A percentile compares a stretch with the other conserved stretches of the same genome.
phyloP scores from a whole-genome alignment of 2,113 vertebrate genomes.

The Pipa parva region DNA sequence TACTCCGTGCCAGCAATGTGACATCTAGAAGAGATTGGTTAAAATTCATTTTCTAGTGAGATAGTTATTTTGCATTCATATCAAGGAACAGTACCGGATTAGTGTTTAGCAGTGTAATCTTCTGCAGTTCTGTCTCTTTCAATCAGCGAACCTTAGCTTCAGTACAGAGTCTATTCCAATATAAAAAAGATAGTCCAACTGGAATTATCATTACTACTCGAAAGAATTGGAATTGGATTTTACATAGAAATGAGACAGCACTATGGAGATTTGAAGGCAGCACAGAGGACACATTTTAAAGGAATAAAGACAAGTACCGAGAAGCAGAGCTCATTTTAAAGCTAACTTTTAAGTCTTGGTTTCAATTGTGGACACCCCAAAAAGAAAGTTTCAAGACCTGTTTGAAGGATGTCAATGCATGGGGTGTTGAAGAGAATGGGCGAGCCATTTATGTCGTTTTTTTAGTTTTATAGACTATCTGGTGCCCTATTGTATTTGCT shows the following conservation, averaged over 20 bases:
- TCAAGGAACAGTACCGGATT: constrained; percentile 36
- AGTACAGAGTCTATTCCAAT: constrained; percentile 36
- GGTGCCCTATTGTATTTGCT: too few species aligned
- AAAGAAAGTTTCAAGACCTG: too few species aligned
- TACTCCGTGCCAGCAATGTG: not conserved
- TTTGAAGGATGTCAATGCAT: too few species aligned
- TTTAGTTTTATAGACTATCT: too few species aligned
- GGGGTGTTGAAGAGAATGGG: too few species aligned
- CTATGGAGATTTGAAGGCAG: constrained; percentile 22
- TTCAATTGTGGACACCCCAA: constrained; percentile 11
- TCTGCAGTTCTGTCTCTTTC: constrained; percentile 40
- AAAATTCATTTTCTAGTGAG: constrained; percentile 38
- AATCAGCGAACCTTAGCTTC: constrained; percentile 34
- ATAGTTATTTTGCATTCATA: constrained; percentile 43
- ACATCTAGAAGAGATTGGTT: constrained; percentile 33
- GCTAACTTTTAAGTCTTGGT: constrained; percentile 16
- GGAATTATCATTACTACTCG: constrained; percentile 41
- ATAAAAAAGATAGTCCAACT: constrained; percentile 34
- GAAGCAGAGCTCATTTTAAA: not conserved
- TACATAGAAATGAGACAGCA: constrained; percentile 39
- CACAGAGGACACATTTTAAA: constrained; percentile 27
- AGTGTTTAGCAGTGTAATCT: constrained; percentile 43
- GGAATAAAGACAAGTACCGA: constrained; percentile 32
- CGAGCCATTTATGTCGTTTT: too few species aligned
- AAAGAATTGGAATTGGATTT: constrained; percentile 44